phyloP scores from a whole-genome alignment of 2,113 vertebrate species.

The Deroptyus accipitrinus region DNA sequence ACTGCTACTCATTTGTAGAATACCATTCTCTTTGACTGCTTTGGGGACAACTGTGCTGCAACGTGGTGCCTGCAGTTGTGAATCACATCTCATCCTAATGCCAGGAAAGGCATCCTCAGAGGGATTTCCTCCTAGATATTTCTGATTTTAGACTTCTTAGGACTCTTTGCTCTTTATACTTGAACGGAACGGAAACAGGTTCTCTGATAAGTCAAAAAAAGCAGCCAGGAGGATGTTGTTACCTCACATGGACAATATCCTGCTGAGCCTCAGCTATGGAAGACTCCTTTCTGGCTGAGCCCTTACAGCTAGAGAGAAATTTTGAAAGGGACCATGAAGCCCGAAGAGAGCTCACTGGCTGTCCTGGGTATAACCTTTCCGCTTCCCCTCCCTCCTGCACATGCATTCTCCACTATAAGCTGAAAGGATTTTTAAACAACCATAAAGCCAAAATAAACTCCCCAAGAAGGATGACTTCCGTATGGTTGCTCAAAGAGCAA shows the following conservation, averaged over 20 bases:
- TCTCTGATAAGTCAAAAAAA: background rate
- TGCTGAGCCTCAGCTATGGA: background rate
- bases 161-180: background rate
- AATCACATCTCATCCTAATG: background rate
- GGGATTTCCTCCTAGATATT: background rate
- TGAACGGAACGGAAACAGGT: background rate
- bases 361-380: background rate
- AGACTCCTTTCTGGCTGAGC: background rate
- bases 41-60: background rate
- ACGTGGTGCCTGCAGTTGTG: accelerated
- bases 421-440: background rate
- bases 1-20: background rate
- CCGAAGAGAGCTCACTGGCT: background rate
- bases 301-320: background rate
- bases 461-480: background rate
- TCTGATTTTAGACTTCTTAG: background rate
- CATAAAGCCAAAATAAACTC: background rate
- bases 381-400: background rate
- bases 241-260: background rate
- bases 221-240: background rate
- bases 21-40: background rate
- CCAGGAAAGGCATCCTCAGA: background rate
- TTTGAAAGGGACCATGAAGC: background rate
- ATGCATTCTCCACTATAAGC: background rate
- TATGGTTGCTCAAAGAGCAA: background rate